Evolutionary conservation across 2,888 invertebrate genomes (phyloP).

Genomic region (Catocala nupta): DNA sequence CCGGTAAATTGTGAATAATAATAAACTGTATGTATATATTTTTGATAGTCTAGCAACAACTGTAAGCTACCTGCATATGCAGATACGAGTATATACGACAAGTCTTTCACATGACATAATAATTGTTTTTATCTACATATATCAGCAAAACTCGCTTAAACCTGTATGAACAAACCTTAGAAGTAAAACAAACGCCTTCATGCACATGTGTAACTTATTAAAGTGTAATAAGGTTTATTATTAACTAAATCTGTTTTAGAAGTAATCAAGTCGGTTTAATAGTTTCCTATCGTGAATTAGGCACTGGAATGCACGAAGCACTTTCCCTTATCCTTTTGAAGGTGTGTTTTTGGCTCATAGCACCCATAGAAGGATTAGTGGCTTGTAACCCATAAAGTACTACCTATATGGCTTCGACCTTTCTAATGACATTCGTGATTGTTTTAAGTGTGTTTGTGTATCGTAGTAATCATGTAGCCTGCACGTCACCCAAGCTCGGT

Average conservation of each 20-base stretch:
- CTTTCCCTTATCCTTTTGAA: conserved; percentile 60
- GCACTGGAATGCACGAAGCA: conserved; percentile 60
- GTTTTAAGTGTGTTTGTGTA: neutral
- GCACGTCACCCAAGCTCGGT: no score
- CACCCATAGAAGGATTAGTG: conserved; percentile 13
- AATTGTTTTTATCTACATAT: no score
- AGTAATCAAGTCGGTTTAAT: neutral
- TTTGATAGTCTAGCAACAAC: no score
- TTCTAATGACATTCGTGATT: conserved; percentile 13
- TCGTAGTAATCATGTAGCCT: neutral
- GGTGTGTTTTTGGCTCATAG: conserved; percentile 21
- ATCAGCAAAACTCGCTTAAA: no score
- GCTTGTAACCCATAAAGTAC: conserved; percentile 3
- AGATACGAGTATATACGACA: no score
- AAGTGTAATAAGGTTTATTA: neutral
- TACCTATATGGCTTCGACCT: conserved; percentile 12
- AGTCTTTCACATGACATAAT: no score
- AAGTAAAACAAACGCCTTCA: no score
- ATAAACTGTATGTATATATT: no score
- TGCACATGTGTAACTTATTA: neutral
- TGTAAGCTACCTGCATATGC: no score
- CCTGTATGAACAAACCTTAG: no score
- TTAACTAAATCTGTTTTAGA: neutral
- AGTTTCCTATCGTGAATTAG: conserved; percentile 47
- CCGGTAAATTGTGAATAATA: no score